phyloP scores from a whole-genome alignment of 2,797 vertebrate species.

The Poliocrania exsul region DNA sequence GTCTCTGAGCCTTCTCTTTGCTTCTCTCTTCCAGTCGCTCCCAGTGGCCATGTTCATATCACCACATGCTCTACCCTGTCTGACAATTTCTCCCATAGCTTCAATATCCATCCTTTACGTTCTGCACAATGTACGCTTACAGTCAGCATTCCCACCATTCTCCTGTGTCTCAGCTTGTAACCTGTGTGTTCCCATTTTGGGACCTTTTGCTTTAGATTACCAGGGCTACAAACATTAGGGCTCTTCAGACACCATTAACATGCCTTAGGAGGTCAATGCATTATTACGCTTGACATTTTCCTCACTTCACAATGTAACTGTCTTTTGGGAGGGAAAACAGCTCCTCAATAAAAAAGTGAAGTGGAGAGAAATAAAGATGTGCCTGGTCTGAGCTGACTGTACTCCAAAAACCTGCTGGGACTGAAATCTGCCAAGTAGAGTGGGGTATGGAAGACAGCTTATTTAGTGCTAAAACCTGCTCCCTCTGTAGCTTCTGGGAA shows the following conservation, averaged over 20 bases:
- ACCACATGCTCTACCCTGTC: not conserved
- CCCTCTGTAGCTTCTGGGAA: not conserved
- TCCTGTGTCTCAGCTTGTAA: not conserved
- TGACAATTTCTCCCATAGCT: not conserved
- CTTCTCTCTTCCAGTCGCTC: not conserved
- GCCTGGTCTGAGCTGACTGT: not conserved
- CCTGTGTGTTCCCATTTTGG: not conserved
- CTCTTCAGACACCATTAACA: not conserved
- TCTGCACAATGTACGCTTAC: not conserved
- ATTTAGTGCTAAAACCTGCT: not conserved
- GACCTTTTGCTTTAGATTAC: not conserved
- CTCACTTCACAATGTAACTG: not conserved
- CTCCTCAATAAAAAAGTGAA: not conserved
- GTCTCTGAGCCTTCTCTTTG: not conserved
- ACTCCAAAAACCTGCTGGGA: not conserved
- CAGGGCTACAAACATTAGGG: not conserved
- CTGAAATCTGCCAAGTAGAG: not conserved
- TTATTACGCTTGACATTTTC: not conserved
- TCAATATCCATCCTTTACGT: not conserved
- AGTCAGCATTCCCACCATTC: rapidly evolving
- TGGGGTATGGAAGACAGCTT: not conserved
- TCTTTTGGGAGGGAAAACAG: not conserved
- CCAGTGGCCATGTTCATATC: not conserved
- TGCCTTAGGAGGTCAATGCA: not conserved
- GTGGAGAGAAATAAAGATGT: not conserved